These are phyloP conservation scores for Gallinago paraguaiae DNA, from an alignment of 2,113 vertebrate genomes.

Conservation along the genomic window DNA sequence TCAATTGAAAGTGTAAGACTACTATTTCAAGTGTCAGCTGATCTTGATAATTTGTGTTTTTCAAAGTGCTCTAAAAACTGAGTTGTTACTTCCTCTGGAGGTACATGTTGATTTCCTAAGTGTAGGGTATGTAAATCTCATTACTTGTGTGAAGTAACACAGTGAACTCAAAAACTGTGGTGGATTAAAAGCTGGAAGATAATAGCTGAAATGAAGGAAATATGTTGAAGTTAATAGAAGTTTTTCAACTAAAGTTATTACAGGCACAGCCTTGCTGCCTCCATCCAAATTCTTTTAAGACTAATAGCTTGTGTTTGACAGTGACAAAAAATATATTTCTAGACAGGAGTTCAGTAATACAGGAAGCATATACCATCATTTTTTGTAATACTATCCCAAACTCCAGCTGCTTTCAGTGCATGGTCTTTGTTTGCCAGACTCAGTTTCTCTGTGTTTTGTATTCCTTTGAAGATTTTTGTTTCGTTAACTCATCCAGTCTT, in stretches of 20 bases:
- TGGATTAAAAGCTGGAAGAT: not conserved
- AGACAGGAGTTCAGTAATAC: not conserved
- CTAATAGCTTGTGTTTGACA: not conserved
- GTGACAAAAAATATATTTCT: not conserved
- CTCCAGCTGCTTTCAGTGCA: not conserved
- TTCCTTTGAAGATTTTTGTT: not conserved
- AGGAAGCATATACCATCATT: not conserved
- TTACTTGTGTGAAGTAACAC: not conserved
- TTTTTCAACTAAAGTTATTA: not conserved
- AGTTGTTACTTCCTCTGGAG: not conserved
- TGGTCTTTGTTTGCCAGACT: not conserved
- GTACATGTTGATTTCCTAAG: not conserved
- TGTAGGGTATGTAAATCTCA: not conserved
- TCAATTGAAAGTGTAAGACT: not conserved
- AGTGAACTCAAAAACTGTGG: not conserved
- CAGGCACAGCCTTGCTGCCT: not conserved
- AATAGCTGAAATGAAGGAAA: not conserved
- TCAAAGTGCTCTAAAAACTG: not conserved
- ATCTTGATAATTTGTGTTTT: not conserved
- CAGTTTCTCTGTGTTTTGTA: not conserved
- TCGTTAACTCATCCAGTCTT: not conserved
- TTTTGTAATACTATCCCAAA: not conserved
- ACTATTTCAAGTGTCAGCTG: not conserved
- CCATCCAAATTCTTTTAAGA: not conserved
- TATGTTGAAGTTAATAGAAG: not conserved